Conservation (phyloP, 2,888 invertebrate species). For the Drosophila heteroneura region DNA sequence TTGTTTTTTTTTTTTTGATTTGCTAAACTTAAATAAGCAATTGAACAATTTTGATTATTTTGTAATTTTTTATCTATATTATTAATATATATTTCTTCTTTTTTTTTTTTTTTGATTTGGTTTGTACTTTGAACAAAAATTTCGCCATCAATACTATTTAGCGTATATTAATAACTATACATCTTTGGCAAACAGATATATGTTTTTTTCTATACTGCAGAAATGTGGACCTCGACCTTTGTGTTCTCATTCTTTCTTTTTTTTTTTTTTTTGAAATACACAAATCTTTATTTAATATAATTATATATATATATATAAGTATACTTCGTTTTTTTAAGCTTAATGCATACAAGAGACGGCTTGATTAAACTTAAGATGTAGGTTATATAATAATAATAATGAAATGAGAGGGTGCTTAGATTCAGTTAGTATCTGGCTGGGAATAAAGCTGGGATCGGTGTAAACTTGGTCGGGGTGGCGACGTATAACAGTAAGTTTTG, state of each 20-base stretch:
- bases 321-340: conserved; percentile 65
- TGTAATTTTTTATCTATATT: conserved; percentile 4
- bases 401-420: conserved; percentile 40
- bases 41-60: conserved; percentile 33
- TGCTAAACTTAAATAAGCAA: conserved; percentile 69
- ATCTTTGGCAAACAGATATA: conserved; percentile 80
- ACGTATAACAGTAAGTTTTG: conserved; percentile 17
- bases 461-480: conserved; percentile 18
- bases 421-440: conserved; percentile 4
- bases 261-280: conserved; percentile 60
- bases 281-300: conserved; percentile 69
- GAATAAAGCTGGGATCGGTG: conserved; percentile 15
- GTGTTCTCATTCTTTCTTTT: conserved; percentile 66
- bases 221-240: conserved; percentile 86
- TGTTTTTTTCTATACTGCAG: conserved; percentile 77
- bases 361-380: conserved; percentile 71
- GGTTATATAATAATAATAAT: conserved; percentile 56
- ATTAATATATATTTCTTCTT: conserved; percentile 19
- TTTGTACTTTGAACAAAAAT: conserved; percentile 85
- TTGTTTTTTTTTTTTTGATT: conserved; percentile 24
- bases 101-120: conserved; percentile 32
- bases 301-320: conserved; percentile 38
- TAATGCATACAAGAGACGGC: conserved; percentile 83
- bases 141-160: conserved; percentile 84
- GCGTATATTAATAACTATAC: conserved; percentile 81